These are phyloP conservation scores for Ophioninae sp. DNA, from an alignment of 2,888 invertebrate species.

Conservation along the genomic window DNA sequence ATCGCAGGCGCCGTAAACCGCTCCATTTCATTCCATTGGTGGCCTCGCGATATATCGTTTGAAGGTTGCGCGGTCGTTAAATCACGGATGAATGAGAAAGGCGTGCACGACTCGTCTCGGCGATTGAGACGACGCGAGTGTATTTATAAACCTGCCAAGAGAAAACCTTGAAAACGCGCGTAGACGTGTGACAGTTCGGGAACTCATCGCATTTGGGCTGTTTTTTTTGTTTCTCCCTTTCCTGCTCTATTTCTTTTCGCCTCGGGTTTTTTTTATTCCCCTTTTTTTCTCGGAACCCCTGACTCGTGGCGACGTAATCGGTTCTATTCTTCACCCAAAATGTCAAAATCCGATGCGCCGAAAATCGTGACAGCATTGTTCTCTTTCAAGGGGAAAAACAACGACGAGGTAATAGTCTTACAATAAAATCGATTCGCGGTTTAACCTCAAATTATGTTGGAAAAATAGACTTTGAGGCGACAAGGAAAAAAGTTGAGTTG, in stretches of 20 bases:
- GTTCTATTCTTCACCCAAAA: constrained; percentile 47
- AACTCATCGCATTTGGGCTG: constrained; percentile 30
- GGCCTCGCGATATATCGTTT: constrained; percentile 4
- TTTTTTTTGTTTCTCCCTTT: constrained; percentile 15
- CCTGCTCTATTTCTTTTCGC: constrained; percentile 9
- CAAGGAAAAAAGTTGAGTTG: background rate
- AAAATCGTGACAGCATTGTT: constrained; percentile 93
- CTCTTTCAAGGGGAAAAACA: constrained; percentile 97
- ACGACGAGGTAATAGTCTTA: constrained; percentile 91
- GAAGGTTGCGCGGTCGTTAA: background rate
- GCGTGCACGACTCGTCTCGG: constrained; percentile 41
- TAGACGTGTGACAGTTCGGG: constrained; percentile 54
- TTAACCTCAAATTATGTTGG: constrained; percentile 1
- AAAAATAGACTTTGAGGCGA: background rate
- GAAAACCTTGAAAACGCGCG: constrained; percentile 59
- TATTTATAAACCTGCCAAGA: constrained; percentile 60
- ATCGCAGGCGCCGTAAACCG: background rate
- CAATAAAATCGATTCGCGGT: background rate
- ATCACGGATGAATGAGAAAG: constrained; percentile 54
- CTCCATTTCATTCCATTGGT: constrained; percentile 17
- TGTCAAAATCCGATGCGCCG: constrained; percentile 77
- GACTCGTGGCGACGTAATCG: too few species aligned
- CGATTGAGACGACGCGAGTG: constrained; percentile 50
- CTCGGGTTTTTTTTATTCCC: constrained; percentile 16
- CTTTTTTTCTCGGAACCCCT: background rate